phyloP scores from a whole-genome alignment of 2,113 vertebrate genomes.

The Mobula birostris region DNA sequence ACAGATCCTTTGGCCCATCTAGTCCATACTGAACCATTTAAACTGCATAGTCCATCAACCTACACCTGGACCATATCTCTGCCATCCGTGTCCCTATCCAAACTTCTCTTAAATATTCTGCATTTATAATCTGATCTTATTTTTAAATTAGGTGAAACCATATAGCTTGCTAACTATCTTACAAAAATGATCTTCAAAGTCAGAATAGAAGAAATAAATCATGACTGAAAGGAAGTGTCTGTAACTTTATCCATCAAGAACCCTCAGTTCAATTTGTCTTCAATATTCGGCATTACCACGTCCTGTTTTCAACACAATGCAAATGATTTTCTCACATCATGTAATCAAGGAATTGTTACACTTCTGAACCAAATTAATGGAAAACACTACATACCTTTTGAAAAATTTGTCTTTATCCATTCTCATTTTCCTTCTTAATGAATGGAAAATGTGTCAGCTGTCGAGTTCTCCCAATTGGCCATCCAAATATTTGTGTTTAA shows the following conservation, averaged over 20 bases:
- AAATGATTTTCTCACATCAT: neutral
- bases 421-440: neutral
- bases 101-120: no score
- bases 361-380: neutral
- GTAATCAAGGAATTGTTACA: neutral
- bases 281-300: neutral
- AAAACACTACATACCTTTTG: neutral
- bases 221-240: neutral
- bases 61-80: no score
- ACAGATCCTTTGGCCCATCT: no score
- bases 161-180: neutral
- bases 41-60: no score
- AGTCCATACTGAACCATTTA: no score
- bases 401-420: neutral
- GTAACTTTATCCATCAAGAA: no score
- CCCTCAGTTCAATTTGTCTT: neutral
- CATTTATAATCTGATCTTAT: neutral
- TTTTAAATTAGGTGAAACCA: neutral
- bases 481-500: neutral
- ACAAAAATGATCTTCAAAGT: neutral
- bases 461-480: neutral
- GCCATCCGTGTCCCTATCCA: no score
- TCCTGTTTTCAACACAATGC: neutral
- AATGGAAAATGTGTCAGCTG: neutral
- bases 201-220: neutral